Base-by-base conservation (phyloP, 2,888 invertebrate species). In the Deroplatys truncata region DNA sequence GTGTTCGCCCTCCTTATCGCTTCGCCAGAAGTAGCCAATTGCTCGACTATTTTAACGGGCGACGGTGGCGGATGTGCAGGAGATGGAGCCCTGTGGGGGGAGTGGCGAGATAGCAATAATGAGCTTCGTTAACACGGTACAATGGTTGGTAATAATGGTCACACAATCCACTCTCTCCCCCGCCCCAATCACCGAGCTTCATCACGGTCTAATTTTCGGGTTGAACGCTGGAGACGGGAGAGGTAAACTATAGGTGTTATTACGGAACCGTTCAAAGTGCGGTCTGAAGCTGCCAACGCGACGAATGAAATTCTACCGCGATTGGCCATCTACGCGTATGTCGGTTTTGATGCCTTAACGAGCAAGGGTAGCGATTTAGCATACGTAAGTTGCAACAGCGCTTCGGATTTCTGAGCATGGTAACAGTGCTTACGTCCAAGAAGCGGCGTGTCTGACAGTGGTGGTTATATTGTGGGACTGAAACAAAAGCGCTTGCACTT, bases 101-200 rank as follows among this genome's bases (percentile, higher is more conserved):
- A 28, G 20, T 31, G n/a, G 43, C 16, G n/a, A 49, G 28, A 88
- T 84, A 84, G 84, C 56, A 85, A 85, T 88, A 85, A 88, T 82
- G 85, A 88, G 88, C 88, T 85, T 88, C 85, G 88, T 88, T 88
- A 84, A 31, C 85, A 28, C 84, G 85, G 85, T 31, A 88, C 88
- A 88, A 85, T 85, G 88, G 85, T 82, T n/a, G 88, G 88, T 83
- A 88, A 88, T 88, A 88, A 56, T 88, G 88, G 88, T 88, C 84
- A 88, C 84, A n/a, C 25, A 88, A 82, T 82, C 82, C 31, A 29
- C 56, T 20, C 56, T 15, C 84, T 84, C 84, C 84, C 25, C 28
- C 84, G 20, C 85, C 86, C 56, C 35, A 35, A 43, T 25, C 84
- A 35, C 43, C 84, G 35, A 35, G 56, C 10, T 56, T 43, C 43